Evolutionary conservation across 2,888 invertebrate genomes (phyloP), one percentile per base, ranked within the genome.

Genomic region (Melipona beecheii): DNA sequence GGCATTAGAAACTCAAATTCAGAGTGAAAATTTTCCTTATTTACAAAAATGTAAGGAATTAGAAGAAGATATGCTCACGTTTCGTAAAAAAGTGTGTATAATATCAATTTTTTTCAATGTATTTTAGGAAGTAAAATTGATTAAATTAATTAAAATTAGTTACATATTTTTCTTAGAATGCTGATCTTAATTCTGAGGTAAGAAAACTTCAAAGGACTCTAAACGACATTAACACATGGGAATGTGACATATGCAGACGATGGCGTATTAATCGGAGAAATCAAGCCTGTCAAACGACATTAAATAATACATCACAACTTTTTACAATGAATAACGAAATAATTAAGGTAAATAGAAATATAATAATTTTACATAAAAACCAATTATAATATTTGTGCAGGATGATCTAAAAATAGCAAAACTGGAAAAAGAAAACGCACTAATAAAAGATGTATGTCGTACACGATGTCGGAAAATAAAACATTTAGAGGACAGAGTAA

Each of bases 401-500:
- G 81, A 86, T 21, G 62, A 75, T 0, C 19, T 50, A 36, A 77
- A 95, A 88, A 95, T 96, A 86, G 93, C 94, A 65, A 95, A 95
- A 91, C 90, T 96, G 19, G 95, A 95, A 90, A 95, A 94, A 83
- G 94, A 95, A 0, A 95, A 95, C 65, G 93, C 94, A 0, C 94
- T 95, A 68, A 92, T 96, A 58, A 94, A 95, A 27, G 93, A 92
- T 24, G 90, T 95, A 60, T 96, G 95, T 87, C 95, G 95, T 87
- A 95, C 95, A 83, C 94, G 95, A 65, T 94, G 94, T 24, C 95
- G 81, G n/a, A 84, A 78, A 75, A 92, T 93, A 74, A 85, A 87
- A 56, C 88, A 92, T n/a, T 87, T 92, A 2, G 87, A 92, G 52
- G 65, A 87, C 62, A 80, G 65, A 68, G 3, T 92, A 56, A 80